phyloP scores from a whole-genome alignment of 2,888 invertebrate genomes.

The Eupithecia inturbata region DNA sequence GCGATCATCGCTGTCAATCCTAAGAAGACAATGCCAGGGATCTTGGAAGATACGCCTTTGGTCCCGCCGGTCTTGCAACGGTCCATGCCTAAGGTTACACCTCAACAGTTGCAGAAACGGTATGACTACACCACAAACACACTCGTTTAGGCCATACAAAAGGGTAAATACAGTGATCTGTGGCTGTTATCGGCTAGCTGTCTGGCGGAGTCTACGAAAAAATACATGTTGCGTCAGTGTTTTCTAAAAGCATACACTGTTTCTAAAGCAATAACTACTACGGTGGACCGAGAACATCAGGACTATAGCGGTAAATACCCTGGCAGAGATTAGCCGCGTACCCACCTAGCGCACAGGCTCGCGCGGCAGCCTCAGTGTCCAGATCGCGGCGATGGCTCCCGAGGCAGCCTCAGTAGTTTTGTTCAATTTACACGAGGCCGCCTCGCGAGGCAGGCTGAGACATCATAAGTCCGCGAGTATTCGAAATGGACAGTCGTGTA shows the following conservation, averaged over 20 bases:
- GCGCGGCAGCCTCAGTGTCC: no score
- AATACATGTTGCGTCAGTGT: neutral
- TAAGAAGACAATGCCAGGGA: conserved; percentile 80
- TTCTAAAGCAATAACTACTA: neutral
- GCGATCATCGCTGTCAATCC: conserved; percentile 85
- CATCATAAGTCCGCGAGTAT: no score
- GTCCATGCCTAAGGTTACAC: conserved; percentile 76
- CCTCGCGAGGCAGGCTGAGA: no score
- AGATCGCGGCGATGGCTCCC: no score
- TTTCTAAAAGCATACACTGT: neutral
- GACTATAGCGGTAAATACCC: neutral
- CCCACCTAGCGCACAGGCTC: no score
- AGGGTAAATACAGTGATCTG: no score
- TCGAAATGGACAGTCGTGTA: no score
- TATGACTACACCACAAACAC: conserved; percentile 47
- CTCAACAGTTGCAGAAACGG: conserved; percentile 78
- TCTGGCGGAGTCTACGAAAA: neutral
- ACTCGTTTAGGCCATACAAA: neutral
- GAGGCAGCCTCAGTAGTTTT: no score
- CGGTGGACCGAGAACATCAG: neutral
- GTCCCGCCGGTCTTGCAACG: conserved; percentile 65
- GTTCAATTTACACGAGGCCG: no score
- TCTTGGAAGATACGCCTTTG: conserved; percentile 80
- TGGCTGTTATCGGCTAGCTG: neutral
- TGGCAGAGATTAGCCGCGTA: no score